Conservation (phyloP, 2,797 vertebrate species). For the Poeciliopsis paucimaculata region DNA sequence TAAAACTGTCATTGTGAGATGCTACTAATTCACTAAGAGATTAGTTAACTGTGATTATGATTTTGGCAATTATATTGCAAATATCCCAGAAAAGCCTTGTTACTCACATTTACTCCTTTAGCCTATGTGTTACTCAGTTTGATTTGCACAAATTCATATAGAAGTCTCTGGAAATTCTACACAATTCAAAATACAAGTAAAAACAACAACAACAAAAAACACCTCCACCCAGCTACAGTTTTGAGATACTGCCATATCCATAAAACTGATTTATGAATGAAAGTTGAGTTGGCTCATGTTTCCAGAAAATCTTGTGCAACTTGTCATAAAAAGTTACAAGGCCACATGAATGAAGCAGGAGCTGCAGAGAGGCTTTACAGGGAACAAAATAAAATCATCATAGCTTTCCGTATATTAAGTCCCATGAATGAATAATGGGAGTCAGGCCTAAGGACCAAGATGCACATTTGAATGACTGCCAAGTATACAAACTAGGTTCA, state of each 20-base stretch:
- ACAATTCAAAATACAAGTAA: not conserved
- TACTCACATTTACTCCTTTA: not conserved
- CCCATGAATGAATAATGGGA: slow-evolving; percentile 59
- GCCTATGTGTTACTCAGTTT: not conserved
- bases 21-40: not conserved
- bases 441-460: slow-evolving; percentile 52
- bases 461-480: slow-evolving; percentile 73
- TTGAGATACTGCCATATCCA: not conserved
- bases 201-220: not conserved
- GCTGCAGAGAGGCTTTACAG: slow-evolving; percentile 38
- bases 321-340: slow-evolving; percentile 27
- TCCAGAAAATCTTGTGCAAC: slow-evolving; percentile 5
- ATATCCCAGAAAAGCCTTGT: not conserved
- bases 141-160: not conserved
- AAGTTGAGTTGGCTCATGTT: slow-evolving; percentile 12
- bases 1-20: not conserved
- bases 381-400: slow-evolving; percentile 37
- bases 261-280: slow-evolving; percentile 4
- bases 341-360: slow-evolving; percentile 21
- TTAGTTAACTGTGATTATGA: not conserved
- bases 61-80: not conserved
- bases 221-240: not conserved
- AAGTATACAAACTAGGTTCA: slow-evolving; percentile 71
- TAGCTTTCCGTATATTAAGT: slow-evolving; percentile 29
- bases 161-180: not conserved